Percentiles rank a stretch among this genome's conserved stretches.
These are phyloP conservation scores for Dusona sp. DNA, from an alignment of 2,888 invertebrate species.

Conservation along the genomic window DNA sequence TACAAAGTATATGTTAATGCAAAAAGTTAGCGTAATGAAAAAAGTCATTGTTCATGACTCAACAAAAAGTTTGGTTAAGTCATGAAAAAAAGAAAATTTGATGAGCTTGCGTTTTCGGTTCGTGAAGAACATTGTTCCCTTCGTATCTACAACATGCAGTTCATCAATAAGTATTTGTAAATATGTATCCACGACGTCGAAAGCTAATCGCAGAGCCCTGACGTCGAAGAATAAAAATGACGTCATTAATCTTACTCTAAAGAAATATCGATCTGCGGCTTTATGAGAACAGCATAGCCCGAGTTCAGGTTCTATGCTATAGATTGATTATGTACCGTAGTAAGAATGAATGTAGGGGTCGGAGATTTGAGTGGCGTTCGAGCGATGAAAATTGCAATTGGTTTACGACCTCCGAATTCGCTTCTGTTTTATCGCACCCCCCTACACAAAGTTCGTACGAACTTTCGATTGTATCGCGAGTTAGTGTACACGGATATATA, in stretches of 20 bases:
- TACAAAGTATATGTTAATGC: too few species aligned
- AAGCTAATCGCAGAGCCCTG: constrained; percentile 21
- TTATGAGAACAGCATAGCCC: constrained; percentile 28
- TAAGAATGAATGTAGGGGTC: constrained; percentile 2
- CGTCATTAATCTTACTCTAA: constrained; percentile 66
- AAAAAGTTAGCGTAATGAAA: too few species aligned
- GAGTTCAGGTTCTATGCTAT: constrained; percentile 26
- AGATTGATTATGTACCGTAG: constrained; percentile 16
- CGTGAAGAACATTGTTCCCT: background rate
- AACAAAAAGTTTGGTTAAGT: background rate
- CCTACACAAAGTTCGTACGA: background rate
- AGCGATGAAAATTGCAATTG: constrained; percentile 25
- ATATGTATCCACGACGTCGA: constrained; percentile 8
- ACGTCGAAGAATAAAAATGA: constrained; percentile 45
- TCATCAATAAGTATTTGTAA: constrained; percentile 5
- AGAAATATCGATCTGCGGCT: constrained; percentile 48
- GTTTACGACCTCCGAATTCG: constrained; percentile 55
- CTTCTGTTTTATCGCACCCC: constrained; percentile 2
- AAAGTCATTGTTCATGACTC: too few species aligned
- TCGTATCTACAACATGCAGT: background rate
- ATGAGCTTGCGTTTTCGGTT: background rate
- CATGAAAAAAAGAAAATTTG: background rate
- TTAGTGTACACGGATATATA: too few species aligned
- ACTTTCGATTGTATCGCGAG: background rate
- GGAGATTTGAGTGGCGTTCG: constrained; percentile 29